Evolutionary conservation across 2,888 invertebrate genomes (phyloP).

Genomic region (Papilio demoleus): DNA sequence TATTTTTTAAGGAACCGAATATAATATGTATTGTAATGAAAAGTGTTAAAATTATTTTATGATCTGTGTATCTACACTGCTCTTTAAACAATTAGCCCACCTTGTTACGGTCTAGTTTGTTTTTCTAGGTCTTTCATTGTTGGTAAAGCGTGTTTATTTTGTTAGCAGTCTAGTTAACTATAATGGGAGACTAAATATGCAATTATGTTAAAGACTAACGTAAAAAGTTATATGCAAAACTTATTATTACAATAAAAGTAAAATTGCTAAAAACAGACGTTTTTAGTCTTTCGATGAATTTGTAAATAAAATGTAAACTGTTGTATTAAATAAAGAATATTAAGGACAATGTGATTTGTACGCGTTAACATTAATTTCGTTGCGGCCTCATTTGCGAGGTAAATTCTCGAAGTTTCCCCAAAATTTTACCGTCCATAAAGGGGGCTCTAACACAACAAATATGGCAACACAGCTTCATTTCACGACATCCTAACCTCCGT

Average conservation of each 20-base stretch:
- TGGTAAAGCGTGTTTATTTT: constrained; percentile 20
- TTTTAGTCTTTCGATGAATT: no score
- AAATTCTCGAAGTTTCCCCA: constrained; percentile 22
- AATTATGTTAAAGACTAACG: neutral
- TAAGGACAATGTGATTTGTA: constrained; percentile 5
- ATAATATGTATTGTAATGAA: no score
- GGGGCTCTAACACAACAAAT: constrained; percentile 37
- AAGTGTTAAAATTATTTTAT: no score
- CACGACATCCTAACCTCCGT: constrained; percentile 40
- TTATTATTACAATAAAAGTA: no score
- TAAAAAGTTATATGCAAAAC: neutral
- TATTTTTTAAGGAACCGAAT: no score
- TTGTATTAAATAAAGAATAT: neutral
- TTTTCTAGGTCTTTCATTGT: constrained; percentile 22
- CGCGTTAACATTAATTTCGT: neutral
- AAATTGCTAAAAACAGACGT: no score
- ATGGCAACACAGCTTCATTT: constrained; percentile 41
- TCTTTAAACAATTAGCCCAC: constrained; percentile 6
- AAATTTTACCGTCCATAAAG: constrained; percentile 39
- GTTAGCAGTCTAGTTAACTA: constrained; percentile 13
- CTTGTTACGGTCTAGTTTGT: constrained; percentile 15
- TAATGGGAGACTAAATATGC: neutral
- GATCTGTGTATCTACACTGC: neutral
- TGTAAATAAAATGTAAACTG: neutral
- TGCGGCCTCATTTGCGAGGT: constrained; percentile 22